These are phyloP conservation scores for Bellardia bayeri DNA, from an alignment of 2,888 invertebrate genomes.

Conservation along the genomic window DNA sequence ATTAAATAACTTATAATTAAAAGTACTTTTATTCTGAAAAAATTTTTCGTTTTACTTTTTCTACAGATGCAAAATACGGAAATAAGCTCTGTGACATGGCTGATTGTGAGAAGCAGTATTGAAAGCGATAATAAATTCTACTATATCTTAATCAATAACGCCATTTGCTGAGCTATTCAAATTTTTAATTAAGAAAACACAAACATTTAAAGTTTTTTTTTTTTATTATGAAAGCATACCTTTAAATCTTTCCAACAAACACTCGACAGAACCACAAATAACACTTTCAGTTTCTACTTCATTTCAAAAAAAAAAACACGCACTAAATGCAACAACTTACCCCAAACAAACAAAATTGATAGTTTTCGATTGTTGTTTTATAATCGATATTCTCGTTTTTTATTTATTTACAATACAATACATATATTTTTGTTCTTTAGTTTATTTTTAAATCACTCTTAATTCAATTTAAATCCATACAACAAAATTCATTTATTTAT, in stretches of 20 bases:
- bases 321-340: slow-evolving; percentile 29
- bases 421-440: slow-evolving; percentile 17
- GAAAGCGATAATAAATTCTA: no score
- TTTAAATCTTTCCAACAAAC: not conserved
- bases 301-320: not conserved
- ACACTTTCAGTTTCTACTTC: slow-evolving; percentile 8
- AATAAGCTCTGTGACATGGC: no score
- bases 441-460: slow-evolving; percentile 68
- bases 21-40: no score
- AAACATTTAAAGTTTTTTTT: no score
- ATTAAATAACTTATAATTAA: no score
- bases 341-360: slow-evolving; percentile 51
- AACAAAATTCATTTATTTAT: slow-evolving; percentile 41
- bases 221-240: not conserved
- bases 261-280: not conserved
- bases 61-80: no score
- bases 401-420: not conserved
- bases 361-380: slow-evolving; percentile 36
- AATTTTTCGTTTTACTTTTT: no score
- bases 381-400: not conserved
- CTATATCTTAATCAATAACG: no score
- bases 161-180: no score
- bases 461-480: slow-evolving; percentile 48
- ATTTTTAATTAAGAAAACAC: no score
- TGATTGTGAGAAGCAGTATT: no score